A percentile compares a stretch with the other conserved stretches of the same genome.
phyloP scores from a whole-genome alignment of 2,797 vertebrate species.

The Darevskia mixta region DNA sequence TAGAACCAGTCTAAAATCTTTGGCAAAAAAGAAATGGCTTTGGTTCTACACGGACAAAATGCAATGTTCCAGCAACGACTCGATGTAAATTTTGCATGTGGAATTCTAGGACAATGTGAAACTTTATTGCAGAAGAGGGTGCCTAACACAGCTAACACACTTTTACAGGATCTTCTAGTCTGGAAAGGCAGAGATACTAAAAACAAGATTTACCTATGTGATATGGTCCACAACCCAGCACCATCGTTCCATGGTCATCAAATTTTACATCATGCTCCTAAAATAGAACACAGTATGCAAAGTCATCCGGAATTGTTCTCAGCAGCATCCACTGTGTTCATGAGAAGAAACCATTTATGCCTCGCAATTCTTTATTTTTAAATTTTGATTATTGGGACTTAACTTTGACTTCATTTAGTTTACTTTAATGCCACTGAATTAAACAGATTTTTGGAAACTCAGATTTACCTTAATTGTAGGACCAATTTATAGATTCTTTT shows the following conservation, averaged over 20 bases:
- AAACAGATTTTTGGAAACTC: background rate
- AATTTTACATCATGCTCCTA: constrained; percentile 95
- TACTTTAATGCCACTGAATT: constrained; percentile 24
- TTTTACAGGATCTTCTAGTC: constrained; percentile 28
- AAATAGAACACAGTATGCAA: constrained; percentile 46
- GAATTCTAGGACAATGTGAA: constrained; percentile 41
- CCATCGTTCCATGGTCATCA: constrained; percentile 91
- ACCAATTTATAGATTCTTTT: background rate
- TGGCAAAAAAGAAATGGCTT: background rate
- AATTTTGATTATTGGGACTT: constrained; percentile 24
- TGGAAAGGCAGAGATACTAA: constrained; percentile 29
- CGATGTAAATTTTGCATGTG: constrained; percentile 41
- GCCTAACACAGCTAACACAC: constrained; percentile 52
- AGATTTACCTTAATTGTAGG: background rate
- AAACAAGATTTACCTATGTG: constrained; percentile 90
- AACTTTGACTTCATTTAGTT: constrained; percentile 19
- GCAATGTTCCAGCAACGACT: constrained; percentile 40
- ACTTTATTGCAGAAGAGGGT: constrained; percentile 24
- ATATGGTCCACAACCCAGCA: constrained; percentile 95
- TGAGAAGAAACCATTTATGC: constrained; percentile 39
- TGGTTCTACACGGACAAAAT: constrained; percentile 11
- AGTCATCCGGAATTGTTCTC: constrained; percentile 32
- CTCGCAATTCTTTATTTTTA: constrained; percentile 20
- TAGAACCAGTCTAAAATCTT: background rate
- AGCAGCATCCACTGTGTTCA: background rate